Base-by-base conservation (phyloP, 2,888 invertebrate species). In the Unio pictorum region DNA sequence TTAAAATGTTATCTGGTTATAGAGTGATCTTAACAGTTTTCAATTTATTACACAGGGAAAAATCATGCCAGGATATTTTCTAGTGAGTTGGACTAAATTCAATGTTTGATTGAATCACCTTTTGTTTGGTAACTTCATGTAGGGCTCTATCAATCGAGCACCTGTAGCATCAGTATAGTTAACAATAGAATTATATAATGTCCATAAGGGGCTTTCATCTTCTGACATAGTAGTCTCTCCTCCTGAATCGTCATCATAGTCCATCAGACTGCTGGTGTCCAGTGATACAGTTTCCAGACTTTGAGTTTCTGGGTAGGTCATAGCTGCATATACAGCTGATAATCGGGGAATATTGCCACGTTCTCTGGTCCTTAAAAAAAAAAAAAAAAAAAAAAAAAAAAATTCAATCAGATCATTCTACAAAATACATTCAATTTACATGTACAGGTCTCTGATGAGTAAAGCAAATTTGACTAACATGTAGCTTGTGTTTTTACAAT, bases 81-180 rank as follows among this genome's bases (percentile, higher is more conserved):
- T 45, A 15, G 3, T 2, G 11, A 11, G 11, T 45, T 1, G 2
- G 23, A 8, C 20, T 6, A 65, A 8, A 55, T 54, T 61, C 45
- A 56, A 30, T 17, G 34, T 63, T 61, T 55, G 7, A 6, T 26
- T n/a, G 57, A 64, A 26, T 56, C 69, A 90, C 91, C 89, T 89
- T 85, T 88, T 89, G 11, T 95, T 96, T 0, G 99, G 99, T 70
- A 99, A 91, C 85, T 95, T 95, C 93, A 95, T 94, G 91, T 99
- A 96, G 0, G 97, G 96, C 86, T 98, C 97, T 45, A 95, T 94
- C 86, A 98, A 92, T n/a, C 94, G 92, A 3, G 93, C 92, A n/a
- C 96, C 97, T 91, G 81, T 78, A 17, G 83, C 72, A 34, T 83
- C 82, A 30, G 81, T 86, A 77, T 86, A 88, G 69, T 88, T 89